Evolutionary conservation across 2,113 vertebrate species (phyloP), one percentile per base, ranked within the genome.

Genomic region (Delphinapterus leucas): DNA sequence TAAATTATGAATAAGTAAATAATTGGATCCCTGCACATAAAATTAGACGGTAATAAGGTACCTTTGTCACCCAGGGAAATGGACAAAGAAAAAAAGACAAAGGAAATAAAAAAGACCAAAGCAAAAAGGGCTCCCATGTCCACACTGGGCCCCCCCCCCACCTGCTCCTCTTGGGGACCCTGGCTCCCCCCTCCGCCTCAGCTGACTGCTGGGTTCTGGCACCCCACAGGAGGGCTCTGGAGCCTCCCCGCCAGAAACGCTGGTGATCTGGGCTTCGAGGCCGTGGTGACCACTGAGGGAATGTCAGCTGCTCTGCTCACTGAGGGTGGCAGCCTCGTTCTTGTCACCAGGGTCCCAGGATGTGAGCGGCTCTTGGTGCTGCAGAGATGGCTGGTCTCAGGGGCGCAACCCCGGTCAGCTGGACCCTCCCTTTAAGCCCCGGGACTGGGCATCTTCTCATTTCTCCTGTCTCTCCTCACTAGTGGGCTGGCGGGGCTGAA

Each of bases 121-220:
- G 63, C 2, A 12, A 4, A 84, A 13, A 25, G 25, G 11, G 21
- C 74, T 33, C 4, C 60, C 14, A 15, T 0, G 25, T 11, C 47
- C 33, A 15, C 4, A 1, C 8, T 7, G 15, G 36, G 12, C 61
- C 2, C 26, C 15, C 38, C 38, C 38, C 38, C 4, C 11, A 3
- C 5, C 58, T 15, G 55, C 25, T 31, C 31, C 8, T 41, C 26
- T 1, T 11, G 6, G 47, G 28, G 21, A 36, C 5, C 18, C n/a
- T 17, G 36, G 28, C 49, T 47, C 4, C 33, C 14, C 4, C 17
- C 55, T 53, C 71, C 3, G 4, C n/a, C 31, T 38, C 55, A 25
- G 25, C 15, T 41, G 36, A 12, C 5, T 2, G 8, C 3, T 0
- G 3, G 13, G 21, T 0, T 0, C 28, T 5, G 36, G 14, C 1